phyloP scores from a whole-genome alignment of 2,797 vertebrate genomes.

The Lagorchestes hirsutus region DNA sequence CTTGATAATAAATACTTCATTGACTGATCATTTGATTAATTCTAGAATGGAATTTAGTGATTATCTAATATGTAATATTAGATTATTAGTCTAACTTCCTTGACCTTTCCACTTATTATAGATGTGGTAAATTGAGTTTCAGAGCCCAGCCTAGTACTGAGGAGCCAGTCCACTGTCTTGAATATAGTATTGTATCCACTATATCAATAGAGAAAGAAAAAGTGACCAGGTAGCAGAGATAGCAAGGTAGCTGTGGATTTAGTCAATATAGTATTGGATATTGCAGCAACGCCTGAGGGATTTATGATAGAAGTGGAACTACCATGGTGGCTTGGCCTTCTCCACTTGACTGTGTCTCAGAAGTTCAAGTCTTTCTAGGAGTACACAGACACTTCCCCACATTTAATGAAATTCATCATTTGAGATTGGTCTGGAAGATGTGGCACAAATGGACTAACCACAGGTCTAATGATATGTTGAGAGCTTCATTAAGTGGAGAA shows the following conservation, averaged over 20 bases:
- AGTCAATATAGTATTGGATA: background rate
- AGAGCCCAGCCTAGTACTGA: background rate
- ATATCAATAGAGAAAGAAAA: background rate
- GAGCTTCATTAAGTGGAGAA: background rate
- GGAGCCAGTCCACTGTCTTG: background rate
- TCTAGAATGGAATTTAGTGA: background rate
- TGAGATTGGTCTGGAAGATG: background rate
- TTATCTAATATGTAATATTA: no score
- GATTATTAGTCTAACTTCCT: background rate
- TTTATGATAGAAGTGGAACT: background rate
- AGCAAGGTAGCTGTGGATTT: background rate
- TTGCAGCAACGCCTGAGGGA: background rate
- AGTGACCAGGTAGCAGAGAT: background rate
- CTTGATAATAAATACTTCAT: background rate
- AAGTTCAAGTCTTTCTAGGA: background rate
- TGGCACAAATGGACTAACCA: background rate
- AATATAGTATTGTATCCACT: background rate
- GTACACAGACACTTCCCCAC: background rate
- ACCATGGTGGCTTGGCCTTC: background rate
- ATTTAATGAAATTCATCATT: background rate
- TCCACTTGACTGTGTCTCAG: background rate
- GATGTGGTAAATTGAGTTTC: background rate
- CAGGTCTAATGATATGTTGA: background rate
- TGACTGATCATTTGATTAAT: background rate
- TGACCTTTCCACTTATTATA: background rate